Conservation (phyloP, 2,888 invertebrate species). For the Trilocha varians region DNA sequence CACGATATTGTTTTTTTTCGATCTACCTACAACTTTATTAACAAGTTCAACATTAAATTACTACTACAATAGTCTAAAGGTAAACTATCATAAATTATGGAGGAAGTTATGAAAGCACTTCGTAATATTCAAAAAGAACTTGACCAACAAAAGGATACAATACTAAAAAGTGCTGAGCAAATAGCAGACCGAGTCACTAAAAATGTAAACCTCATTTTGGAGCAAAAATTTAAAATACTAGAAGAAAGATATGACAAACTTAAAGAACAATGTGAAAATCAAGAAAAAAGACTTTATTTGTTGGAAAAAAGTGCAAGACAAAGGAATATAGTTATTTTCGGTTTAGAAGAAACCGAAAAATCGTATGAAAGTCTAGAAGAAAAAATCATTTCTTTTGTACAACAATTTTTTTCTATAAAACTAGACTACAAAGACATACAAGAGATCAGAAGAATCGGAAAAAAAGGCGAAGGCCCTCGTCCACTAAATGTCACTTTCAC, state of each 20-base stretch:
- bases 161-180: neutral
- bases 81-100: too few species aligned
- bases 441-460: conserved; percentile 11
- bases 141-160: too few species aligned
- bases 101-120: too few species aligned
- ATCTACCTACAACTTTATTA: too few species aligned
- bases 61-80: too few species aligned
- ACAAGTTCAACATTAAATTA: too few species aligned
- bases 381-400: conserved; percentile 1
- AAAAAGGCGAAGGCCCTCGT: conserved; percentile 8
- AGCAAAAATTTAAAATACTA: conserved; percentile 9
- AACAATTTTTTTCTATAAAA: conserved; percentile 1
- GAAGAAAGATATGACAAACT: conserved; percentile 11
- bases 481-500: conserved; percentile 8
- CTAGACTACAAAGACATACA: conserved; percentile 9
- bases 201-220: conserved; percentile 11
- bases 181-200: conserved; percentile 9
- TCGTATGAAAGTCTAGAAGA: conserved; percentile 6
- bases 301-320: conserved; percentile 9
- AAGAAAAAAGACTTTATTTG: conserved; percentile 9
- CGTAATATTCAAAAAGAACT: too few species aligned
- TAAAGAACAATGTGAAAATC: conserved; percentile 9
- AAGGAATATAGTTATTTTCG: conserved; percentile 9
- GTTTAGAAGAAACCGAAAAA: conserved; percentile 6
- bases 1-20: too few species aligned